Conservation (phyloP, 1,140 invertebrate genomes). For the Drosophila aff. region DNA sequence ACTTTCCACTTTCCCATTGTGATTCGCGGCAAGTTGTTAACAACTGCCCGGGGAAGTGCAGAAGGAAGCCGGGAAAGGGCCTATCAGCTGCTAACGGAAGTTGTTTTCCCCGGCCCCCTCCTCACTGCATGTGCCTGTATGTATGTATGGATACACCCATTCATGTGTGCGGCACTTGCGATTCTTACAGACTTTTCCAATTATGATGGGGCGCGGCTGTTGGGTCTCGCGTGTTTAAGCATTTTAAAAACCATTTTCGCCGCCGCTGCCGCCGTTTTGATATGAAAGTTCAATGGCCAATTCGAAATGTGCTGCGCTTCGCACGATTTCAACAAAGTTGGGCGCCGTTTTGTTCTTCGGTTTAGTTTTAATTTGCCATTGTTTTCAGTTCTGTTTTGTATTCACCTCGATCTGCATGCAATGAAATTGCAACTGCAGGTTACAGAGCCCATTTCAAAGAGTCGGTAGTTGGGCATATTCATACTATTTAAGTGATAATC, state of each 20-base stretch:
- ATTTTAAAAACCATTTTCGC: conserved; percentile 61
- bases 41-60: conserved; percentile 24
- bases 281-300: conserved; percentile 79
- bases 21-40: conserved; percentile 61
- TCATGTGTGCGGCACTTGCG: conserved; percentile 19
- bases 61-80: conserved; percentile 6
- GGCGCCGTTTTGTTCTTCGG: conserved; percentile 51
- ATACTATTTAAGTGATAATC: conserved; percentile 23
- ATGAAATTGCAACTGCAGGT: conserved; percentile 40
- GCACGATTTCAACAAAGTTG: conserved; percentile 33
- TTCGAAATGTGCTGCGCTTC: conserved; percentile 60
- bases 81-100: conserved; percentile 50
- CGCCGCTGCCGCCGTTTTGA: conserved; percentile 47
- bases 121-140: background rate
- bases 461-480: conserved; percentile 2
- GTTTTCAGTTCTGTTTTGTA: conserved; percentile 17
- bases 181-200: conserved; percentile 54
- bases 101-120: conserved; percentile 15
- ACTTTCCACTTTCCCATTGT: conserved; percentile 40
- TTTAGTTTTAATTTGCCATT: conserved; percentile 30
- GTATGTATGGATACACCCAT: background rate
- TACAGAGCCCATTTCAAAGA: conserved; percentile 14
- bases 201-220: conserved; percentile 58
- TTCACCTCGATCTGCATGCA: conserved; percentile 33
- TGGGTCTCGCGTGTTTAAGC: conserved; percentile 67